phyloP scores from a whole-genome alignment of 2,113 vertebrate genomes.

The Telmatochromis bifrenatus region DNA sequence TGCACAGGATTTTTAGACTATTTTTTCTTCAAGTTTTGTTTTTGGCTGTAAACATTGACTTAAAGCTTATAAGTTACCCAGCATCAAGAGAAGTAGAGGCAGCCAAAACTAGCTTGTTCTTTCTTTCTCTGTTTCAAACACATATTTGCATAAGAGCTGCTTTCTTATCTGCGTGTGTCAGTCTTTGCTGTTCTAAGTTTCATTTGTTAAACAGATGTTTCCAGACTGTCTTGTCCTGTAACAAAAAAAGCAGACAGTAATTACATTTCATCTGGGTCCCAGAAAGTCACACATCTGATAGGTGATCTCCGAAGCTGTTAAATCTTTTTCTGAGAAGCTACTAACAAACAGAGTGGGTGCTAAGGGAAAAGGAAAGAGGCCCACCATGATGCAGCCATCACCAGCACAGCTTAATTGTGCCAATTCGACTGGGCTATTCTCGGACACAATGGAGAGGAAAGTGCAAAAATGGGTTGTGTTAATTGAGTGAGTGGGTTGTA shows the following conservation, averaged over 20 bases:
- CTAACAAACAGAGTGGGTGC: constrained; percentile 5
- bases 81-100: constrained; percentile 25
- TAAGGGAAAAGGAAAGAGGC: constrained; percentile 14
- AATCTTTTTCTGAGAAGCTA: constrained; percentile 29
- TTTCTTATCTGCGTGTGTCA: constrained; percentile 10
- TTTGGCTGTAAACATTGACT: constrained; percentile 35
- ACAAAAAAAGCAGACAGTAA: constrained; percentile 21
- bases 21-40: constrained; percentile 9
- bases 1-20: not conserved
- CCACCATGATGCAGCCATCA: constrained; percentile 21
- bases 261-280: constrained; percentile 41
- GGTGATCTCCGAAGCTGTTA: constrained; percentile 43
- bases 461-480: constrained; percentile 66
- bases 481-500: constrained; percentile 72
- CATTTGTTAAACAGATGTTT: constrained; percentile 32
- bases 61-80: not conserved
- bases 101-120: not conserved
- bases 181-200: constrained; percentile 4
- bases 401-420: constrained; percentile 32
- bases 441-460: constrained; percentile 60
- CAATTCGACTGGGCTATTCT: constrained; percentile 59
- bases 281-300: constrained; percentile 40
- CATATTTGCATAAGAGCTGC: constrained; percentile 4
- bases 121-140: not conserved
- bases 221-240: not conserved